A percentile compares a stretch with the other conserved stretches of the same genome.
Evolutionary conservation across 2,888 invertebrate species (phyloP).

Genomic region (Sarcophaga variegata): DNA sequence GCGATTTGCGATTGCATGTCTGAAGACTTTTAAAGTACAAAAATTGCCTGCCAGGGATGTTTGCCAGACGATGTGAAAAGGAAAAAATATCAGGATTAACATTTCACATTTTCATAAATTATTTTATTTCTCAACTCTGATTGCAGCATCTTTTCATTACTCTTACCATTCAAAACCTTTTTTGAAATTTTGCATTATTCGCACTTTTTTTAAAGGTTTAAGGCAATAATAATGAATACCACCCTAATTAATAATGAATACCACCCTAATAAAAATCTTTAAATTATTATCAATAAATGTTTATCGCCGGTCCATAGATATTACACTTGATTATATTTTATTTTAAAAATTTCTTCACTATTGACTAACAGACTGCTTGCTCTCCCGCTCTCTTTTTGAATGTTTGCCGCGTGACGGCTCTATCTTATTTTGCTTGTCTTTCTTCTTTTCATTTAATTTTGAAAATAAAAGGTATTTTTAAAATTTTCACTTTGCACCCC

Average conservation of each 20-base stretch:
- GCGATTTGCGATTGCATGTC: too few species aligned
- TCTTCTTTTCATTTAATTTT: constrained; percentile 27
- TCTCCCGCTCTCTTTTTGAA: background rate
- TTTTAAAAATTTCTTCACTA: background rate
- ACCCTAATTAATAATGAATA: background rate
- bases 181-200: too few species aligned
- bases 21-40: too few species aligned
- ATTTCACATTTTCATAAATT: too few species aligned
- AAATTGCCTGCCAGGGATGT: too few species aligned
- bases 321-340: constrained; percentile 37
- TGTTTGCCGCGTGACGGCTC: background rate
- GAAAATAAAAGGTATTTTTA: constrained; percentile 33
- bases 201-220: too few species aligned
- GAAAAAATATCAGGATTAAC: too few species aligned
- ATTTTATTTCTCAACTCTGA: too few species aligned
- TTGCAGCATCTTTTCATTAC: too few species aligned
- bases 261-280: background rate
- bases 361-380: background rate
- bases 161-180: too few species aligned
- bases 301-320: background rate
- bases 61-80: too few species aligned
- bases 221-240: too few species aligned
- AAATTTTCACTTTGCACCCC: constrained; percentile 40
- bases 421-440: constrained; percentile 21
- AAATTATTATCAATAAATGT: background rate